Conservation (phyloP, 2,888 invertebrate species). For the Athetis lepigone region DNA sequence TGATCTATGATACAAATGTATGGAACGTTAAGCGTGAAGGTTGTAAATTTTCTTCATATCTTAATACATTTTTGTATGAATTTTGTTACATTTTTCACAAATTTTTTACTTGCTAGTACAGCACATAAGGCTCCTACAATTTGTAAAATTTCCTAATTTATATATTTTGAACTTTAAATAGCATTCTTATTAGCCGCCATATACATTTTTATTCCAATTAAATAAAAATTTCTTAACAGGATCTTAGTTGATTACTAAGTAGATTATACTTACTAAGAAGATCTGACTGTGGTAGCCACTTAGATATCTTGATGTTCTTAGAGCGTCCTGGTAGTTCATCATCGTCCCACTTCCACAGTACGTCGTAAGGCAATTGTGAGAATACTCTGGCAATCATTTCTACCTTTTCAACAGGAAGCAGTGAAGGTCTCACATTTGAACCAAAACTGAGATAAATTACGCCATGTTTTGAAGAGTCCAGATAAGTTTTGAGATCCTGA, state of each 20-base stretch:
- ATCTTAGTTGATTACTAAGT: background rate
- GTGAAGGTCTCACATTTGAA: slow-evolving; percentile 74
- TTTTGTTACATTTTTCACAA: no score
- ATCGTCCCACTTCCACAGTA: slow-evolving; percentile 84
- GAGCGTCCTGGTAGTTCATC: slow-evolving; percentile 74
- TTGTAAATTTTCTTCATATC: no score
- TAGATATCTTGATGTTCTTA: slow-evolving; percentile 78
- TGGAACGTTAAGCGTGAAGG: no score
- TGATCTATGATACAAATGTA: no score
- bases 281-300: slow-evolving; percentile 84
- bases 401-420: slow-evolving; percentile 72
- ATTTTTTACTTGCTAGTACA: no score
- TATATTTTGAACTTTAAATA: no score
- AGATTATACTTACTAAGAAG: slow-evolving; percentile 42
- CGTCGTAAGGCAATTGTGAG: slow-evolving; percentile 79
- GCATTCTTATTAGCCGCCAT: no score
- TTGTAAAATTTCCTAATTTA: no score
- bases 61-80: no score
- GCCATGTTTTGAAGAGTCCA: slow-evolving; percentile 80
- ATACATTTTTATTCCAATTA: no score
- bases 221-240: no score
- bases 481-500: slow-evolving; percentile 75
- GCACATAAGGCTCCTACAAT: no score
- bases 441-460: slow-evolving; percentile 85
- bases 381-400: slow-evolving; percentile 74